A percentile compares a stretch with the other conserved stretches of the same genome.
Evolutionary conservation across 2,888 invertebrate species (phyloP).

Genomic region (Phania funesta): DNA sequence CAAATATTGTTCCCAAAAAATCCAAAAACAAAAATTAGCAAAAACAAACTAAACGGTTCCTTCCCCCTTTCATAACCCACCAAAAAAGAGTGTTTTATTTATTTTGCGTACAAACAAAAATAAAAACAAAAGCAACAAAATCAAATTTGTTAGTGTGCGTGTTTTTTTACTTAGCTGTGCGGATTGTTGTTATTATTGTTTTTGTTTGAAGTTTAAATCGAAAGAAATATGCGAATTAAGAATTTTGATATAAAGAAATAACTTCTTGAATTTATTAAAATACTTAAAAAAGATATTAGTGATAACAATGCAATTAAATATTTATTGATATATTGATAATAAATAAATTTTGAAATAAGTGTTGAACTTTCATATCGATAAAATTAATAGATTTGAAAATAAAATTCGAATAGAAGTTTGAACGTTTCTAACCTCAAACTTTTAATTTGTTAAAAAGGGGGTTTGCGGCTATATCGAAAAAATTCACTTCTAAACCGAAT

Average conservation of each 20-base stretch:
- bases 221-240: conserved; percentile 59
- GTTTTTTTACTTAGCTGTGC: conserved; percentile 43
- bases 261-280: conserved; percentile 54
- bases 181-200: conserved; percentile 49
- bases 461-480: background rate
- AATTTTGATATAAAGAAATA: conserved; percentile 45
- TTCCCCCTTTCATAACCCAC: conserved; percentile 30
- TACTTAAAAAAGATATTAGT: conserved; percentile 19
- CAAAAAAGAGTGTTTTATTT: conserved; percentile 30
- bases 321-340: background rate
- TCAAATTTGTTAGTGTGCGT: conserved; percentile 31
- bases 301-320: background rate
- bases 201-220: conserved; percentile 48
- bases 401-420: conserved; percentile 21
- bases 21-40: conserved; percentile 43
- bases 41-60: conserved; percentile 53
- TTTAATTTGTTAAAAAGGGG: conserved; percentile 19
- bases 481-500: background rate
- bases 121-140: conserved; percentile 56
- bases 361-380: background rate
- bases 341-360: conserved; percentile 15
- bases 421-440: conserved; percentile 52
- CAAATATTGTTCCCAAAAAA: conserved; percentile 62
- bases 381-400: background rate
- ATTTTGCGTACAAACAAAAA: conserved; percentile 49